These are phyloP conservation scores for Melangyna quadrimaculata DNA, from an alignment of 2,888 invertebrate species.

Conservation along the genomic window DNA sequence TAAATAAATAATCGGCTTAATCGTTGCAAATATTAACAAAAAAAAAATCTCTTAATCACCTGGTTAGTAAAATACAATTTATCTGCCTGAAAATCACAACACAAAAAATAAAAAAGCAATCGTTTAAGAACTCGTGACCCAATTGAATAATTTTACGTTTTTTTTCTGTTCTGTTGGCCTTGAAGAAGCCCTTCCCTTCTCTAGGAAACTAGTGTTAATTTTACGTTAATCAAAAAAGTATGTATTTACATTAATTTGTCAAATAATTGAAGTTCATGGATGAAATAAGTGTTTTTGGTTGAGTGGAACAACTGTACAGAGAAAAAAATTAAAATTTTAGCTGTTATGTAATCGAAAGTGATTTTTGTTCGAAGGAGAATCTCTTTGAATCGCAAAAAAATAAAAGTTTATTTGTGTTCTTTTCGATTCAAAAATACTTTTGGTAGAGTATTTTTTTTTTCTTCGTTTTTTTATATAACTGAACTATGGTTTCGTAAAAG, in stretches of 20 bases:
- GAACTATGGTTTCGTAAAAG: not conserved
- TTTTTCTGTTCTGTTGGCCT: not conserved
- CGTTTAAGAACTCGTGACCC: slow-evolving; percentile 22
- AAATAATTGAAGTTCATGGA: not conserved
- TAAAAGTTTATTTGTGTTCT: slow-evolving; percentile 36
- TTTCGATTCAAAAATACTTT: slow-evolving; percentile 26
- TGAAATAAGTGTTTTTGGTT: slow-evolving; percentile 7
- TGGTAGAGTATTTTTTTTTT: not conserved
- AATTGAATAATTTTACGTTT: not conserved
- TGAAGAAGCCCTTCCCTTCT: not conserved
- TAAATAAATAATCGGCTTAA: slow-evolving; percentile 1
- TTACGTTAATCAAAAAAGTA: not conserved
- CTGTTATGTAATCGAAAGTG: slow-evolving; percentile 49
- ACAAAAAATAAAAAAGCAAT: not conserved
- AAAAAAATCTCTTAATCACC: not conserved
- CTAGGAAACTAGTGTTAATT: not conserved
- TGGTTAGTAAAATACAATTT: slow-evolving; percentile 41
- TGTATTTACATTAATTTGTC: not conserved
- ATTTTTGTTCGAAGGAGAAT: slow-evolving; percentile 20
- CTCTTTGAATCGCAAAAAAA: slow-evolving; percentile 43
- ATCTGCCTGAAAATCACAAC: not conserved
- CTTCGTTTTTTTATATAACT: not conserved
- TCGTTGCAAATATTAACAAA: not conserved
- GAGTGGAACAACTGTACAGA: not conserved
- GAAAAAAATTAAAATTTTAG: slow-evolving; percentile 1